Conservation (phyloP, 1,140 invertebrate species). For the Aphidius gifuensis region DNA sequence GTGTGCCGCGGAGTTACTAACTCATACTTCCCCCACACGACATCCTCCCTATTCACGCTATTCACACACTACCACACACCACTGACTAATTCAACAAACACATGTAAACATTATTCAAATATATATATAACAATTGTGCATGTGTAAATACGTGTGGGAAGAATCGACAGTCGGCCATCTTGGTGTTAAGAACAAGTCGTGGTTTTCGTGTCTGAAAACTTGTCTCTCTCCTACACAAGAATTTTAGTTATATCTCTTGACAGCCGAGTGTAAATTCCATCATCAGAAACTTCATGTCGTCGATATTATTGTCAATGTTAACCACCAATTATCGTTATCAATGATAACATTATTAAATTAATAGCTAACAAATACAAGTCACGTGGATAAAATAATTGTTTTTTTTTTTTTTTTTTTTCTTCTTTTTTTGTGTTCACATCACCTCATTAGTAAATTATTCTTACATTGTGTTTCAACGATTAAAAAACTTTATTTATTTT, state of each 20-base stretch:
- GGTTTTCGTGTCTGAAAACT: constrained; percentile 13
- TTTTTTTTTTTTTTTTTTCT: too few species aligned
- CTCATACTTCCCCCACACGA: too few species aligned
- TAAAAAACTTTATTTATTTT: not conserved
- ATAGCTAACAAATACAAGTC: constrained; percentile 11
- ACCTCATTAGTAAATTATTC: not conserved
- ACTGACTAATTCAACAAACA: not conserved
- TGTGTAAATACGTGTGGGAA: constrained; percentile 10
- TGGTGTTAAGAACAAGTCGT: constrained; percentile 27
- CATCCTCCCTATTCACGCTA: too few species aligned
- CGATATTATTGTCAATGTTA: constrained; percentile 10
- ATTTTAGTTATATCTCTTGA: not conserved
- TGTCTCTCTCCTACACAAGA: not conserved
- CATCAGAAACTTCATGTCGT: constrained; percentile 11
- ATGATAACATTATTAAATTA: constrained; percentile 14
- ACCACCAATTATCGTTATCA: constrained; percentile 5
- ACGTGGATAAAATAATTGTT: constrained; percentile 13
- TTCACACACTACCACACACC: too few species aligned
- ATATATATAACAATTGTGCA: constrained; percentile 11
- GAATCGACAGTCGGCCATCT: constrained; percentile 25
- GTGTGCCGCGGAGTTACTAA: too few species aligned
- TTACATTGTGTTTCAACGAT: not conserved
- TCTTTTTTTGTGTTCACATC: too few species aligned
- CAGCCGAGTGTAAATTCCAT: constrained; percentile 15
- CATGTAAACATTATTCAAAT: constrained; percentile 8